Evolutionary conservation across 1,140 invertebrate species (phyloP), one percentile per base, ranked within the genome.

Genomic region (Apis laboriosa): DNA sequence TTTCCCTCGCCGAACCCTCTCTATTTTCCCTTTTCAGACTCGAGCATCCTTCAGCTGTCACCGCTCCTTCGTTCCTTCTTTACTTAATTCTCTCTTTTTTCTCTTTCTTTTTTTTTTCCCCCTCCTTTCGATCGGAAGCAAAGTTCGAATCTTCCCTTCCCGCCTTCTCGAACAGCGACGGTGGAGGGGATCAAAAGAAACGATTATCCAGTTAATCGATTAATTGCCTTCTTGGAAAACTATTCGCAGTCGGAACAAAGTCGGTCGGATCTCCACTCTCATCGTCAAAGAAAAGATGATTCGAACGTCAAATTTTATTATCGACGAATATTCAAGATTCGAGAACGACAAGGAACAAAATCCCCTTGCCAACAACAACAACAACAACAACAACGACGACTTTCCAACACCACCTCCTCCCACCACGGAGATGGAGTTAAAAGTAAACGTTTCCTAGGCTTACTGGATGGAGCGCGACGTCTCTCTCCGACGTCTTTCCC

Each of bases 21-120:
- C 80, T 90, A 77, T 83, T 78, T 83, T 84, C 66, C 77, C 66
- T 60, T 34, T 77, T 73, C 58, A 83, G 17, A n/a, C n/a, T 71
- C 76, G 73, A 68, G 74, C 55, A 78, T 83, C 76, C 51, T 78
- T 77, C 81, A 83, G 81, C 81, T 78, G 81, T 70, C 80, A 61
- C 80, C 21, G 80, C 49, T 1, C 19, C 3, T 51, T 0, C 56
- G 17, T 72, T 28, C 17, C 53, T 61, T 55, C 43, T n/a, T 34
- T 51, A 8, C 51, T 19, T 58, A 21, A 55, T 56, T 73, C 21
- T 5, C 66, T n/a, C 2, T 15, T 24, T 49, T 3, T 9, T 19
- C 21, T 67, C 9, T 24, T 24, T 43, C 3, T 17, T 19, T 43
- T 67, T 24, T 56, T 13, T 5, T 34, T 49, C 2, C 28, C 21